A percentile compares a stretch with the other conserved stretches of the same genome.
Conservation (phyloP, 2,113 vertebrate genomes). For the Atrichornis clamosus region DNA sequence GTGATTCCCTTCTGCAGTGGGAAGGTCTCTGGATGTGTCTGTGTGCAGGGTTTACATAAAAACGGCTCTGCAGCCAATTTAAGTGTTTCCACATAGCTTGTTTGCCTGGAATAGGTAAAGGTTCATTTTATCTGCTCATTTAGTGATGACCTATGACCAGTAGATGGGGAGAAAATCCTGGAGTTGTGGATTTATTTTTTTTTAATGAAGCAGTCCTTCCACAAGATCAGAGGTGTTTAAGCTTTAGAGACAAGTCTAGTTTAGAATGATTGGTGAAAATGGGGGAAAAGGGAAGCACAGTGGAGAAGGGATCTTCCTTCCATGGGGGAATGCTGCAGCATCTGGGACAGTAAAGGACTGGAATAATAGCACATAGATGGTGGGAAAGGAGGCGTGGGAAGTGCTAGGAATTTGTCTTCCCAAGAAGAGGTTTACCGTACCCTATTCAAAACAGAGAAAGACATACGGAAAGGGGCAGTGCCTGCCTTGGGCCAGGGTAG, state of each 20-base stretch:
- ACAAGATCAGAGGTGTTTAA: background rate
- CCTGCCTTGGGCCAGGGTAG: background rate
- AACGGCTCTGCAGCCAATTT: background rate
- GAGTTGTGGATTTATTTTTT: background rate
- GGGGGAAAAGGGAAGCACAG: background rate
- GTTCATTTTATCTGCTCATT: background rate
- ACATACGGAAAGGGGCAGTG: background rate
- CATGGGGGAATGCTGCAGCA: accelerated
- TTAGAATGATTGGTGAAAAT: background rate
- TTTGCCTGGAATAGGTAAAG: background rate
- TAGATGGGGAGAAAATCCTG: background rate
- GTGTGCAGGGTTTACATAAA: background rate
- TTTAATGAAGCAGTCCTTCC: background rate
- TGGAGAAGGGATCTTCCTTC: accelerated
- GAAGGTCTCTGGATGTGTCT: background rate
- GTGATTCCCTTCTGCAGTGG: background rate
- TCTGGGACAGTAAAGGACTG: background rate
- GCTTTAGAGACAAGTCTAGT: background rate
- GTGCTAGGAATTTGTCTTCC: background rate
- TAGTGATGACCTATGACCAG: background rate
- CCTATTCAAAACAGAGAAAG: background rate
- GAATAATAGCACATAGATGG: background rate
- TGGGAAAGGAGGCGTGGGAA: background rate
- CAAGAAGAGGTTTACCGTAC: background rate
- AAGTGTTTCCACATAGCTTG: background rate